Conservation (phyloP, 2,888 invertebrate species). For the Eristalis intricaria region DNA sequence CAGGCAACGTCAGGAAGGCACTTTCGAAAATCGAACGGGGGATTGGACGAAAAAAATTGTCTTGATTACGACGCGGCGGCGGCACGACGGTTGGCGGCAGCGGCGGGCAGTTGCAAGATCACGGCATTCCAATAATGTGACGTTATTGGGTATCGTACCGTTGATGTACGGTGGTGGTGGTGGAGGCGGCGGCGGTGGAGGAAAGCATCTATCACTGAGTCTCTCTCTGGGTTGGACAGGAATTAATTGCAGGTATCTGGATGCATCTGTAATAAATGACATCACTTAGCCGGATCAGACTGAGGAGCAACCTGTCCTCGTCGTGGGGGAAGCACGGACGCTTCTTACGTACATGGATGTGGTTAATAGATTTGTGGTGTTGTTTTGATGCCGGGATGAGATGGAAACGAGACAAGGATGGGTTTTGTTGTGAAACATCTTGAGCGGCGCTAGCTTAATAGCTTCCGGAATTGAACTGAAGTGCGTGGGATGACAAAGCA, state of each 20-base stretch:
- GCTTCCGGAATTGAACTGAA: conserved; percentile 44
- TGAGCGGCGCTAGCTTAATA: conserved; percentile 50
- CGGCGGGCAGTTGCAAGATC: conserved; percentile 18
- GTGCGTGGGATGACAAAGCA: neutral
- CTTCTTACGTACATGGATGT: conserved; percentile 59
- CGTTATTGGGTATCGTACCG: conserved; percentile 52
- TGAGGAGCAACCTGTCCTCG: conserved; percentile 70
- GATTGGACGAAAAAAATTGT: conserved; percentile 49
- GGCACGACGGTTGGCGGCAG: too few species aligned
- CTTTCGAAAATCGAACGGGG: conserved; percentile 62
- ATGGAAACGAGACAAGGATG: conserved; percentile 34
- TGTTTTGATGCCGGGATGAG: conserved; percentile 24
- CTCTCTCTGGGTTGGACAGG: conserved; percentile 54
- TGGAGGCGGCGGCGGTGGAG: neutral
- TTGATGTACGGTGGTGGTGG: conserved; percentile 11
- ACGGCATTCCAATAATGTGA: conserved; percentile 64
- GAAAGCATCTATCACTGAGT: conserved; percentile 51
- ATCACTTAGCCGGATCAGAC: conserved; percentile 66
- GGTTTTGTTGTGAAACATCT: conserved; percentile 32
- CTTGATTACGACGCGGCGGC: conserved; percentile 35
- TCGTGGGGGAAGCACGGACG: conserved; percentile 69
- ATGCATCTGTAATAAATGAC: conserved; percentile 73
- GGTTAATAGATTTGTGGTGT: conserved; percentile 67
- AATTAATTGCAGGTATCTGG: conserved; percentile 72
- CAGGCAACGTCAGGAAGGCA: conserved; percentile 27